A percentile compares a stretch with the other conserved stretches of the same genome.
These are phyloP conservation scores for Ceratina australensis DNA, from an alignment of 1,140 invertebrate genomes.

Conservation along the genomic window DNA sequence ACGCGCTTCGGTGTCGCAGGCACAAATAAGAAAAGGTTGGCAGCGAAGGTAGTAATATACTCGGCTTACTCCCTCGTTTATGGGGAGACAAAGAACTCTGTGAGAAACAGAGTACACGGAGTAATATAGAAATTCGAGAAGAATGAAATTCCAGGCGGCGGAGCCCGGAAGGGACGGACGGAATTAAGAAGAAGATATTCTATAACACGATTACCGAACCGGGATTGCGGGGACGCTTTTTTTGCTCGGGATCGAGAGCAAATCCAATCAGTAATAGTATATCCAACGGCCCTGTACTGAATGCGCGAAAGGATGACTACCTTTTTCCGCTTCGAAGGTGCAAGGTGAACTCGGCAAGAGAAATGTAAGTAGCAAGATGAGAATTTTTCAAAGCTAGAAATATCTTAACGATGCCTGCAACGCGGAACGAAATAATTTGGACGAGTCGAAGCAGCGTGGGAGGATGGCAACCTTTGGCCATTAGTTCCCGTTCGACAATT, in stretches of 20 bases:
- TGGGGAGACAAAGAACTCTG: neutral
- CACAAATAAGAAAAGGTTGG: neutral
- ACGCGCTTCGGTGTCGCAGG: neutral
- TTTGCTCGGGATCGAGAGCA: neutral
- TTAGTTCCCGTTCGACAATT: too few species aligned
- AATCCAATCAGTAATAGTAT: neutral
- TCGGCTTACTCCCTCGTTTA: slow-evolving; percentile 14
- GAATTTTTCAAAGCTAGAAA: too few species aligned
- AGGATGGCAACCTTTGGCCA: too few species aligned
- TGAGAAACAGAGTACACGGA: neutral
- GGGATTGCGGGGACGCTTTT: neutral
- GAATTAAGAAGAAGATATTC: slow-evolving; percentile 25
- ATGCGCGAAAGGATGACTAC: too few species aligned
- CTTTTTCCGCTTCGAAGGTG: too few species aligned
- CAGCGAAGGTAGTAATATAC: neutral
- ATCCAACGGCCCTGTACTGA: too few species aligned
- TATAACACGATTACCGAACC: slow-evolving; percentile 2
- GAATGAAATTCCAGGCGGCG: neutral
- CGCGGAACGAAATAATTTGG: too few species aligned
- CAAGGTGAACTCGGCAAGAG: too few species aligned
- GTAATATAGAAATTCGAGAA: slow-evolving; percentile 29
- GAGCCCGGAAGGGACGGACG: neutral
- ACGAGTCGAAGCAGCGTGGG: too few species aligned
- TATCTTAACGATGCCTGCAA: too few species aligned
- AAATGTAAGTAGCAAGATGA: too few species aligned